Conservation (phyloP, 2,113 vertebrate species). For the Tachycineta bicolor region DNA sequence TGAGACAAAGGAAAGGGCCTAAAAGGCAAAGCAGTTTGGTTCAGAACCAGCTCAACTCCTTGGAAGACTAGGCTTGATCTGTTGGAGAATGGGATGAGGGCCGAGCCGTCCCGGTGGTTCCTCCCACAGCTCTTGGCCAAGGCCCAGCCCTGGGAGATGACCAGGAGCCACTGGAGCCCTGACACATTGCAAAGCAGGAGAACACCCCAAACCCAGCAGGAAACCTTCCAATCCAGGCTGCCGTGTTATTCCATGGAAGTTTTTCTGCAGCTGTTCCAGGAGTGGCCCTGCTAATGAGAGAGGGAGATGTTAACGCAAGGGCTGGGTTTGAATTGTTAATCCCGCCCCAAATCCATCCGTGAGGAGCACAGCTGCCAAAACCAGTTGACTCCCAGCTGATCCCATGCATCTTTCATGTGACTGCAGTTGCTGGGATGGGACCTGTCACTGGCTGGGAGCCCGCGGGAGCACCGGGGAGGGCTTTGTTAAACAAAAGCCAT, state of each 20-base stretch:
- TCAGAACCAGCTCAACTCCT: not conserved
- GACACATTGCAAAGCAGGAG: not conserved
- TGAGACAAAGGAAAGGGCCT: not conserved
- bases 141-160: not conserved
- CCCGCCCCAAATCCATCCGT: not conserved
- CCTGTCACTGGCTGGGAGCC: not conserved
- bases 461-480: not conserved
- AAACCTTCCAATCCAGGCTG: not conserved
- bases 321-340: slow-evolving; percentile 58
- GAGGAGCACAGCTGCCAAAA: not conserved
- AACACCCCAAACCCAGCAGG: not conserved
- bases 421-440: not conserved
- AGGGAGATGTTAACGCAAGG: not conserved
- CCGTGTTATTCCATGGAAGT: not conserved
- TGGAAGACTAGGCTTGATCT: not conserved
- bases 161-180: not conserved
- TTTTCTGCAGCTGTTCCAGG: not conserved
- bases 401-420: slow-evolving; percentile 35
- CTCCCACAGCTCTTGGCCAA: not conserved
- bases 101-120: accelerated
- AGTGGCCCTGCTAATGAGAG: not conserved
- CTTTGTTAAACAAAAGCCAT: slow-evolving; percentile 30
- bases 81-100: not conserved
- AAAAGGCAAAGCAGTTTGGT: not conserved
- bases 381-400: slow-evolving; percentile 33